Percentiles rank a stretch among this genome's conserved stretches.
Conservation (phyloP, 1,140 invertebrate genomes). For the Hypothenemus hampei region DNA sequence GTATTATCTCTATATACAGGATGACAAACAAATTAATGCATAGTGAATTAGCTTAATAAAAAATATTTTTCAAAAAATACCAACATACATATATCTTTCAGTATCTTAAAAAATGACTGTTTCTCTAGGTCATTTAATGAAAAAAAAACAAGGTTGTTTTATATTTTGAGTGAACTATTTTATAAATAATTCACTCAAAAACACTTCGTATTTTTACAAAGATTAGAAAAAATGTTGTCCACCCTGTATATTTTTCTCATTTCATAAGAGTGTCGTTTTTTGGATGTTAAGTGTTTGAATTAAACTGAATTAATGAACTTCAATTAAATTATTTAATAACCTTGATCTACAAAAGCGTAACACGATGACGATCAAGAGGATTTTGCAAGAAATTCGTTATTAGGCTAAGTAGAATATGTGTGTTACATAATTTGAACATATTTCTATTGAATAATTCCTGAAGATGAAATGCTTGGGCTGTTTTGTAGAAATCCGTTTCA, state of each 20-base stretch:
- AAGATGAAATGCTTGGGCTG: conserved; percentile 9
- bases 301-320: neutral
- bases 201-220: too few species aligned
- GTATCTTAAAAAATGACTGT: neutral
- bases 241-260: too few species aligned
- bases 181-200: too few species aligned
- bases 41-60: too few species aligned
- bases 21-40: too few species aligned
- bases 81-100: too few species aligned
- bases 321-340: too few species aligned
- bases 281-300: neutral
- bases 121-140: neutral
- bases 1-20: too few species aligned
- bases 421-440: neutral
- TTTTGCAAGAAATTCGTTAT: neutral
- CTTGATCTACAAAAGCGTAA: conserved; percentile 5
- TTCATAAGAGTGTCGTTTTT: too few species aligned
- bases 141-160: too few species aligned
- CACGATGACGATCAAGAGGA: neutral
- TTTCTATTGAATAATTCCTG: neutral
- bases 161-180: neutral
- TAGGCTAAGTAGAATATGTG: neutral
- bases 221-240: too few species aligned
- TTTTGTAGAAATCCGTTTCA: conserved; percentile 10
- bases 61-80: too few species aligned